Evolutionary conservation across 2,113 vertebrate genomes (phyloP).

Genomic region (Neoarius graeffei): DNA sequence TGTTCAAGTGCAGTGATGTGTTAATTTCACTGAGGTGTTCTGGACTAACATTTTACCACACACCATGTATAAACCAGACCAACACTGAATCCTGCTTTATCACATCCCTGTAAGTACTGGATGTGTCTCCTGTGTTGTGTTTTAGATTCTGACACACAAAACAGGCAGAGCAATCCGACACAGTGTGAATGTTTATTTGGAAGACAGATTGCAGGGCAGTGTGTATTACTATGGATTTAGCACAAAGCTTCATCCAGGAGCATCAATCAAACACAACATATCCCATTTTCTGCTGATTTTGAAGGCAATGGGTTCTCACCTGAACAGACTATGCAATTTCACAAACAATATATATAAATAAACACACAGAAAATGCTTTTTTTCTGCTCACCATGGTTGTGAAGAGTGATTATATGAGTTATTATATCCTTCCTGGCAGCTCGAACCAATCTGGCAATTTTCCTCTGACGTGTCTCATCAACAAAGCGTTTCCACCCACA

Average conservation of each 20-base stretch:
- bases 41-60: neutral
- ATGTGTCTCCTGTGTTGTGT: neutral
- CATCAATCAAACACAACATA: slow-evolving; percentile 34
- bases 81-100: neutral
- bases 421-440: too few relatives aligned
- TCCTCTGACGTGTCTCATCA: too few relatives aligned
- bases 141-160: slow-evolving; percentile 21
- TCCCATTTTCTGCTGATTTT: slow-evolving; percentile 28
- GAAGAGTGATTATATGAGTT: too few relatives aligned
- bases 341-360: slow-evolving; percentile 9
- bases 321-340: slow-evolving; percentile 11
- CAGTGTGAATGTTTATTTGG: slow-evolving; percentile 2
- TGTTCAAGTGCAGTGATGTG: neutral
- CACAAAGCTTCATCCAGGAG: slow-evolving; percentile 38
- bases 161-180: slow-evolving; percentile 20
- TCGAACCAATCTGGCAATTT: too few relatives aligned
- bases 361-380: too few relatives aligned
- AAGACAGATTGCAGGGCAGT: slow-evolving; percentile 32
- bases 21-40: neutral
- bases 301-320: slow-evolving; percentile 7
- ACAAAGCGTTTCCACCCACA: too few relatives aligned
- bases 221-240: slow-evolving; percentile 43
- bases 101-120: slow-evolving; percentile 16
- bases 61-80: neutral
- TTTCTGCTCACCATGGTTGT: too few relatives aligned